phyloP scores from a whole-genome alignment of 92 coral and sea anemone species.

The Phymanthus crucifer region DNA sequence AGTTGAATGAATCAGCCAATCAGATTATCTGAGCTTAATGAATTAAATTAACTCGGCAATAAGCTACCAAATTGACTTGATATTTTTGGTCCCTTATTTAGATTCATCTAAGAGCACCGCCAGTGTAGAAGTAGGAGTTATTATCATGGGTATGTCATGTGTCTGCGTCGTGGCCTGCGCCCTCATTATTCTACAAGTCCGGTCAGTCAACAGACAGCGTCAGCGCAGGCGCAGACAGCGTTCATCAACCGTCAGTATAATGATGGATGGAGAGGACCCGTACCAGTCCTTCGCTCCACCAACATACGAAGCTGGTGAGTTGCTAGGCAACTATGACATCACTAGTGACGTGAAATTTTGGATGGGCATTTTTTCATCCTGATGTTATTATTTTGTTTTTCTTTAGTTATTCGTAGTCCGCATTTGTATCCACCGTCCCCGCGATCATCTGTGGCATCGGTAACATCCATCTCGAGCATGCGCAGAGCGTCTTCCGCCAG shows the following conservation, averaged over 20 bases:
- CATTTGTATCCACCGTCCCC: slow-evolving; percentile 72
- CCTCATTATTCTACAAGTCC: slow-evolving; percentile 62
- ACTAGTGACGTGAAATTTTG: too few species aligned
- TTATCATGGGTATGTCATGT: slow-evolving; percentile 74
- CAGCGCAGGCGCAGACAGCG: slow-evolving; percentile 68
- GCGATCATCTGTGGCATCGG: slow-evolving; percentile 48
- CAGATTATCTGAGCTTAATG: too few species aligned
- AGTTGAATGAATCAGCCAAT: too few species aligned
- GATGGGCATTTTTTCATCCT: not conserved
- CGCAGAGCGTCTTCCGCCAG: slow-evolving; percentile 27
- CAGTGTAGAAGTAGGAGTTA: slow-evolving; percentile 73
- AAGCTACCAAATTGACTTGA: not conserved
- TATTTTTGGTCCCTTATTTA: not conserved
- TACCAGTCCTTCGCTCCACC: slow-evolving; percentile 69
- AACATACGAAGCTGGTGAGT: slow-evolving; percentile 77
- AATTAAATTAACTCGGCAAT: too few species aligned
- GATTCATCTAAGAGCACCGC: slow-evolving; percentile 27
- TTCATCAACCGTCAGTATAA: slow-evolving; percentile 32
- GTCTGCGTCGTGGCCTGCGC: slow-evolving; percentile 76
- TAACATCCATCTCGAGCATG: slow-evolving; percentile 8
- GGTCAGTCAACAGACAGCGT: slow-evolving; percentile 56
- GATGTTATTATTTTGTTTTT: not conserved
- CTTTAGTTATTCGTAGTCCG: slow-evolving; percentile 71
- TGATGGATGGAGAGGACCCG: slow-evolving; percentile 9
- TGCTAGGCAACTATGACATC: not conserved